Conservation (phyloP, 2,113 vertebrate genomes). For the Ceyx cyanopectus region DNA sequence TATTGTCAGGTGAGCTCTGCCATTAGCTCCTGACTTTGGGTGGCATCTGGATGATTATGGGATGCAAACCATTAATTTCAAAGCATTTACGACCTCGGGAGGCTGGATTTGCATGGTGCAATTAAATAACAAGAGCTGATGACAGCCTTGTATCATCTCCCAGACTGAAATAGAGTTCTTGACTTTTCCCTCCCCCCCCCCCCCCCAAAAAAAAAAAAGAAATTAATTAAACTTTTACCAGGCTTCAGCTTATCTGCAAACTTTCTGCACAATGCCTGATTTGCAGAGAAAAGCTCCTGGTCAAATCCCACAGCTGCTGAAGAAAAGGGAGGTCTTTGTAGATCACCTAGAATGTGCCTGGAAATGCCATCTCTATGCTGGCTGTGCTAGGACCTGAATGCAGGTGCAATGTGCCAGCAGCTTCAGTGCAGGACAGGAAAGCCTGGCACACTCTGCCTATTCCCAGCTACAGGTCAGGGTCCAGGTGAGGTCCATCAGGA, state of each 20-base stretch:
- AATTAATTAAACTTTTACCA: not conserved
- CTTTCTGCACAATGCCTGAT: not conserved
- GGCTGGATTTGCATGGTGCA: not conserved
- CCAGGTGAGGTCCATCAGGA: not conserved
- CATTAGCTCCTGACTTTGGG: not conserved
- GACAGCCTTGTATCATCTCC: slow-evolving; percentile 13
- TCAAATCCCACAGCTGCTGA: not conserved
- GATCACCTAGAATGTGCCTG: not conserved
- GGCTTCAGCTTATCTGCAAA: not conserved
- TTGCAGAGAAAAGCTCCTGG: not conserved
- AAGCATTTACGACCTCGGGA: not conserved
- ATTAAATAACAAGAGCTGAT: not conserved
- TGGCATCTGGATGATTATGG: not conserved
- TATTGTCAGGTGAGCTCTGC: not conserved
- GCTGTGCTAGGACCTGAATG: rapidly evolving
- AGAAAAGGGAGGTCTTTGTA: not conserved
- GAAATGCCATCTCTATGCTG: rapidly evolving
- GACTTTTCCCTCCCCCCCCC: not conserved
- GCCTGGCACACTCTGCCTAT: rapidly evolving
- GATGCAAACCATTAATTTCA: not conserved
- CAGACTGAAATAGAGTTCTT: not conserved
- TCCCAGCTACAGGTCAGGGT: not conserved
- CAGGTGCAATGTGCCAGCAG: not conserved
- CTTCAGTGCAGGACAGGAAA: not conserved
- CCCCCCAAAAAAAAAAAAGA: not conserved